Percentiles rank a stretch among this genome's conserved stretches.
These are phyloP conservation scores for Pampusana beccarii DNA, from an alignment of 2,113 vertebrate genomes.

Conservation along the genomic window DNA sequence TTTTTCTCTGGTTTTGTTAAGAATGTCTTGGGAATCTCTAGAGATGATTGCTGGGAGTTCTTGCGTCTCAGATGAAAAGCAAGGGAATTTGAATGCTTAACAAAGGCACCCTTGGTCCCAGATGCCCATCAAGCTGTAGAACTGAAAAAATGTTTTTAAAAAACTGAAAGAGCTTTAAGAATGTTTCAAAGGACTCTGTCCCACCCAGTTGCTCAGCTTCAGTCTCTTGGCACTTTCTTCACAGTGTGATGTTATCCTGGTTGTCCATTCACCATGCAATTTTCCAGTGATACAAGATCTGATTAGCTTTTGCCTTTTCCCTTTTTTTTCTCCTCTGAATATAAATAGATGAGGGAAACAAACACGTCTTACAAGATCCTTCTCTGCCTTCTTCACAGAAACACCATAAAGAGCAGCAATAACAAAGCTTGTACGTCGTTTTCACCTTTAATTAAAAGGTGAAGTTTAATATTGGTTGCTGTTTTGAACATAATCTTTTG, in stretches of 20 bases:
- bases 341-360: not conserved
- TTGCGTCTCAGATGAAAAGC: constrained; percentile 11
- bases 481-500: not conserved
- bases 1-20: constrained; percentile 4
- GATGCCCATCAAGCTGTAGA: not conserved
- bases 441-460: constrained; percentile 21
- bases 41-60: constrained; percentile 13
- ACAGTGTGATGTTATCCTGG: not conserved
- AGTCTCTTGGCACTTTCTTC: not conserved
- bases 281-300: not conserved
- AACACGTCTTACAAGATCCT: not conserved
- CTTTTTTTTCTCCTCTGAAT: not conserved
- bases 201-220: not conserved
- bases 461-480: not conserved
- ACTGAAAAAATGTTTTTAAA: not conserved
- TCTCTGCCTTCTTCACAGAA: not conserved
- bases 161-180: not conserved
- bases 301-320: not conserved
- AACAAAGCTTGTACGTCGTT: not conserved
- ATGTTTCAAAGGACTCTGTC: not conserved
- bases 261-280: not conserved
- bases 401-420: not conserved
- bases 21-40: not conserved
- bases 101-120: not conserved
- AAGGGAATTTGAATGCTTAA: not conserved